A percentile compares a stretch with the other conserved stretches of the same genome.
Evolutionary conservation across 1,140 invertebrate genomes (phyloP).

Genomic region (Artemia franciscana): DNA sequence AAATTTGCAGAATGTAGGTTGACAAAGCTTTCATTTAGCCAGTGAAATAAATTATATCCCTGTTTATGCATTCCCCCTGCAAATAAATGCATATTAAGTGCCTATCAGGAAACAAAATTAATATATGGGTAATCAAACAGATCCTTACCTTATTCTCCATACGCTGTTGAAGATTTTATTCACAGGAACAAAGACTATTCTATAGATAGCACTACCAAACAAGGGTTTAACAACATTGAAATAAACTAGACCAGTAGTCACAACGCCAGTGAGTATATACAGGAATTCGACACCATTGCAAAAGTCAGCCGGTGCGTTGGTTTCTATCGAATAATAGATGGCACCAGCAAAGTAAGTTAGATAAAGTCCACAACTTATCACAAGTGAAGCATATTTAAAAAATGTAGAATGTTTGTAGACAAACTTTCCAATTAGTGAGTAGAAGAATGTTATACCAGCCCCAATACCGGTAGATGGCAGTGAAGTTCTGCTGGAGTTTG

Average conservation of each 20-base stretch:
- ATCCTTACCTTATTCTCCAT: slow-evolving; percentile 6
- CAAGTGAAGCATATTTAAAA: neutral
- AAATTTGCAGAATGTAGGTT: no score
- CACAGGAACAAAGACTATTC: neutral
- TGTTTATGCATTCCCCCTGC: no score
- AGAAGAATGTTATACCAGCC: slow-evolving; percentile 4
- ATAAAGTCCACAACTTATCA: slow-evolving; percentile 12
- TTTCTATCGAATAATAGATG: slow-evolving; percentile 8
- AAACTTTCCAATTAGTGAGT: neutral
- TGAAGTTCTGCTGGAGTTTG: no score
- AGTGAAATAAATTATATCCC: no score
- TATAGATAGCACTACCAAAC: slow-evolving; percentile 18
- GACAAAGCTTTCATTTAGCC: no score
- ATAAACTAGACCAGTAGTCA: slow-evolving; percentile 38
- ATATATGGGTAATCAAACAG: no score
- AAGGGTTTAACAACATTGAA: slow-evolving; percentile 33
- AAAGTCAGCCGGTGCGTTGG: slow-evolving; percentile 20
- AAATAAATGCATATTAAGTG: no score
- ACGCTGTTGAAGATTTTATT: slow-evolving; percentile 1
- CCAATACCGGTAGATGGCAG: no score
- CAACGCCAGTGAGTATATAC: slow-evolving; percentile 33
- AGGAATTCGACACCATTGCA: slow-evolving; percentile 49
- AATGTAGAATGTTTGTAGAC: slow-evolving; percentile 1
- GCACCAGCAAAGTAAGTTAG: slow-evolving; percentile 15
- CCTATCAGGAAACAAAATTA: no score